Base-by-base conservation (phyloP, 92 coral and sea anemone species). In the Isaurus tuberculatus region DNA sequence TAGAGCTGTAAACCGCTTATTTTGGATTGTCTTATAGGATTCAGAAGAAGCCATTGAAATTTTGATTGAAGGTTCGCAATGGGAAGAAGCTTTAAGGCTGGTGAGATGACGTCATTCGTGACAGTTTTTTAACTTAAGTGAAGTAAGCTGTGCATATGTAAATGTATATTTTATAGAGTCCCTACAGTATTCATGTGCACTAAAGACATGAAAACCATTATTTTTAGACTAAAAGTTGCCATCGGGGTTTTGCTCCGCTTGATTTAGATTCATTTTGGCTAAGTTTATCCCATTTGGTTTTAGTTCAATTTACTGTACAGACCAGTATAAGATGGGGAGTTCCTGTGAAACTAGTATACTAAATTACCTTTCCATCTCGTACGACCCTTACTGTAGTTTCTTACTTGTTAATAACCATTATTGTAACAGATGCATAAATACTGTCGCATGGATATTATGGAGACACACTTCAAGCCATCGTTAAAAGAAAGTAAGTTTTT, bases 81-180 rank as follows among this genome's bases (percentile, higher is more conserved):
- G 98, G 99, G 99, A 97, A 32, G 99, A 97, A 87, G 94, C 99
- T 2, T 71, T 97, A 57, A 79, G 99, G 84, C 31, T 97, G 94
- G 99, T 94, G 42, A 69, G 92, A 42, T 31, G 7, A 14, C 63
- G 13, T 55, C 7, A 8, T 55, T 55, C 19, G n/a, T 9, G 22
- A 14, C 58, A 2, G 22, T 16, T 51, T 16, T 2, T 51, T 3
- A 46, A 15, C 15, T 46, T 46, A 11, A 7, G 23, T 19, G 28
- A 55, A 55, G 63, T 19, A 55, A 1, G 23, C 26, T 55, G 26
- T 19, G 4, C 25, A 19, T n/a, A 26, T n/a, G 26, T 7, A 17
- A 10, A 51, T 42, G 53, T 46, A 11, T 55, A n/a, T 55, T 20
- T 55, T 22, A n/a, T 7, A 40, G 7, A 7, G 11, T 0, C 46